Evolutionary conservation across 2,888 invertebrate species (phyloP), one percentile per base, ranked within the genome.

Genomic region (Dysmachus trigonus): DNA sequence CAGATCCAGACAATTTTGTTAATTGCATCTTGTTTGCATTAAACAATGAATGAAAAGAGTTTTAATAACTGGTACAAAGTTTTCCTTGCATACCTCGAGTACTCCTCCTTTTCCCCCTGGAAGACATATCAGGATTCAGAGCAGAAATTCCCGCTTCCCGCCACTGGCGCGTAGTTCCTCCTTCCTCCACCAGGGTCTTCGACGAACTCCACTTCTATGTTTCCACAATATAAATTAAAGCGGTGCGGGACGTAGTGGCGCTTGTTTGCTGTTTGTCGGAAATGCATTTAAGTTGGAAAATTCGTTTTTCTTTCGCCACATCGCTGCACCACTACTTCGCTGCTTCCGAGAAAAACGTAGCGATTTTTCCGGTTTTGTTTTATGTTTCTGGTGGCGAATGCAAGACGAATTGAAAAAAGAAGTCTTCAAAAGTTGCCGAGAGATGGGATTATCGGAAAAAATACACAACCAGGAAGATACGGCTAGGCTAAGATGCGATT

Each of bases 21-120:
- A 73, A 73, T 73, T 73, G 73, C 73, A 73, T 73, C 73, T 73
- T 73, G 73, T 73, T 73, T 73, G 73, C 73, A 73, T 73, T 73
- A 73, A 73, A 73, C 73, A 73, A 73, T 73, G 73, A 31, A 31
- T 73, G 73, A 33, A 73, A 73, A 73, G 73, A 73, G 73, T 73
- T 73, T 31, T 73, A 73, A 73, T 73, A 73, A 73, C 73, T 73
- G 31, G 31, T 4, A 33, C n/a, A 73, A 73, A 73, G 73, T 73
- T 73, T 73, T 8, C 31, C 73, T 73, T 33, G 31, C 18, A 73
- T 15, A 72, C 4, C 27, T 4, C 15, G 13, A 72, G 8, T 31
- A 2, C 72, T 15, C 6, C 33, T 8, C 15, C 71, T 10, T 22
- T 72, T 10, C 8, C 27, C 5, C 31, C 31, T 4, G 31, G n/a